Evolutionary conservation across 2,888 invertebrate species (phyloP).

Genomic region (Perizoma flavofasciatum): DNA sequence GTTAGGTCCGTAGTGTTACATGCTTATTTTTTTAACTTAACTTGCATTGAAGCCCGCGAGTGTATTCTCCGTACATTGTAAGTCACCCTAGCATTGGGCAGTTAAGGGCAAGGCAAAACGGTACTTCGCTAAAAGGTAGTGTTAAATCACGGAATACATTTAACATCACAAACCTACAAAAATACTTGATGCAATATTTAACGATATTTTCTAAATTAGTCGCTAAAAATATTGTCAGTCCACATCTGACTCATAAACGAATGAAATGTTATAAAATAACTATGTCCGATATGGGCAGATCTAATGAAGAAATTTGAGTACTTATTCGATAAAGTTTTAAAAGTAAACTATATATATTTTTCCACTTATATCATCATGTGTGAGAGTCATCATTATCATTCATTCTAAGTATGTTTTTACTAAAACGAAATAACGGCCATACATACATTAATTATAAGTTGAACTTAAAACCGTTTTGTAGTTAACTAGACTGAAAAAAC

Average conservation of each 20-base stretch:
- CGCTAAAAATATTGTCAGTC: constrained; percentile 22
- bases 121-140: constrained; percentile 50
- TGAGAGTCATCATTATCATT: too few species aligned
- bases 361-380: too few species aligned
- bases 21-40: too few species aligned
- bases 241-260: constrained; percentile 17
- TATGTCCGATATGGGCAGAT: constrained; percentile 17
- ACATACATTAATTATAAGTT: too few species aligned
- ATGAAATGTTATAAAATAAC: constrained; percentile 22
- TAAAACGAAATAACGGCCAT: too few species aligned
- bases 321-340: constrained; percentile 14
- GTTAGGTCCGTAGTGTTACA: too few species aligned
- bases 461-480: too few species aligned
- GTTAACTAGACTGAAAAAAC: constrained; percentile 1
- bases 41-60: constrained; percentile 20
- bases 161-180: constrained; percentile 59
- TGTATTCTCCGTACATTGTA: constrained; percentile 45
- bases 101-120: constrained; percentile 66
- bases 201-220: constrained; percentile 37
- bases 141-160: constrained; percentile 59
- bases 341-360: constrained; percentile 14
- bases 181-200: constrained; percentile 51
- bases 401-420: too few species aligned
- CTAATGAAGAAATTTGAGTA: constrained; percentile 16
- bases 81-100: constrained; percentile 46